Percentiles rank a stretch among this genome's conserved stretches.
phyloP scores from a whole-genome alignment of 2,797 vertebrate genomes.

The Danio albolineatus region DNA sequence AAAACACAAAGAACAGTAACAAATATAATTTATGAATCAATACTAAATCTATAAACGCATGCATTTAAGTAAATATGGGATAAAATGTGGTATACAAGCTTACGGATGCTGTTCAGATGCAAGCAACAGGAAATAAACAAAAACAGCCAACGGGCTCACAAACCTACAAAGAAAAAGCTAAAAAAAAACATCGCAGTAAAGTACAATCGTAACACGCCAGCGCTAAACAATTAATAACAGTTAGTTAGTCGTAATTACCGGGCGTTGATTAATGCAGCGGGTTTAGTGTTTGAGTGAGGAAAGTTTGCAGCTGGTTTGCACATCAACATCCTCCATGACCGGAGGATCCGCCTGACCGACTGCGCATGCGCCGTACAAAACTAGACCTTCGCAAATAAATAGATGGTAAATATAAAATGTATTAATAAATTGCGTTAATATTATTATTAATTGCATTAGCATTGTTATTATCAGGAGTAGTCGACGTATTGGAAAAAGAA shows the following conservation, averaged over 20 bases:
- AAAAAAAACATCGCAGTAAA: neutral
- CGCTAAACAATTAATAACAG: neutral
- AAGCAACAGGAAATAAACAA: slow-evolving; percentile 52
- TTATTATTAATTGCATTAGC: neutral
- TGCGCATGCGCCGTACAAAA: slow-evolving; percentile 27
- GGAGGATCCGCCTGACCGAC: slow-evolving; percentile 25
- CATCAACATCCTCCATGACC: slow-evolving; percentile 44
- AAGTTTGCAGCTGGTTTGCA: slow-evolving; percentile 49
- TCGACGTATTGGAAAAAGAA: too few relatives aligned
- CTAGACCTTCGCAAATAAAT: neutral
- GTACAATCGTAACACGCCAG: neutral
- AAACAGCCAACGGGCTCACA: slow-evolving; percentile 9
- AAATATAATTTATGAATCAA: neutral
- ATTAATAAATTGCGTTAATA: neutral
- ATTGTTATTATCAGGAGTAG: neutral
- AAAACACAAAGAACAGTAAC: neutral
- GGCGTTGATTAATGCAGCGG: neutral
- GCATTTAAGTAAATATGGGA: too few relatives aligned
- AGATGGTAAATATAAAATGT: too few relatives aligned
- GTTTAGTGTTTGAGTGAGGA: slow-evolving; percentile 6
- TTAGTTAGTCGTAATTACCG: neutral
- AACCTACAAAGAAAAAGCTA: neutral
- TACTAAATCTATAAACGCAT: neutral
- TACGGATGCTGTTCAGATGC: neutral
- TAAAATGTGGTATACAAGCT: neutral